Evolutionary conservation across 1,140 invertebrate genomes (phyloP).

Genomic region (Bombus waltoni): DNA sequence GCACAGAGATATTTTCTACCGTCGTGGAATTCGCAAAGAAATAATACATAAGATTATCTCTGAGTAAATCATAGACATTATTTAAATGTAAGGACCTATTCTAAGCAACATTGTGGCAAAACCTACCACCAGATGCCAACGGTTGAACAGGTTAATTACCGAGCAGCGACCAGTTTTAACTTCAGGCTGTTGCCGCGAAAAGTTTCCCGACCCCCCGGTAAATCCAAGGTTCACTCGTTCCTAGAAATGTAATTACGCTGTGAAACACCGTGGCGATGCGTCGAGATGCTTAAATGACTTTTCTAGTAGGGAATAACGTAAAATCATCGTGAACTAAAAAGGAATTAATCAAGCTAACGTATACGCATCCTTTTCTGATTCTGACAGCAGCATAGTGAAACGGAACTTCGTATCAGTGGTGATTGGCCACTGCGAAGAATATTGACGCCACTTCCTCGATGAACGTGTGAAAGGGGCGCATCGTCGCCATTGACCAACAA

Average conservation of each 20-base stretch:
- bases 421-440: neutral
- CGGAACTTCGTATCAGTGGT: neutral
- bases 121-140: conserved; percentile 23
- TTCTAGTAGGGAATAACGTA: neutral
- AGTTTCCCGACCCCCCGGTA: conserved; percentile 36
- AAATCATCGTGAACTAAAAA: neutral
- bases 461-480: no score
- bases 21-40: neutral
- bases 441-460: neutral
- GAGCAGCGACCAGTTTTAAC: conserved; percentile 32
- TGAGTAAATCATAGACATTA: neutral
- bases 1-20: neutral
- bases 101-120: neutral
- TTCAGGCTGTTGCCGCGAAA: conserved; percentile 32
- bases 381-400: no score
- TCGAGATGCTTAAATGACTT: neutral
- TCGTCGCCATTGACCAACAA: neutral
- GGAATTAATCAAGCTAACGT: neutral
- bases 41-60: neutral
- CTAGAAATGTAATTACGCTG: conserved; percentile 14
- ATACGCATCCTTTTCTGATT: no score
- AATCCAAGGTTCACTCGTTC: conserved; percentile 35
- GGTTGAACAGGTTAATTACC: conserved; percentile 59
- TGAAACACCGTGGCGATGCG: neutral
- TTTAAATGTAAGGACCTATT: neutral